Conservation (phyloP, 2,797 vertebrate genomes). For the Neosilurus hyrtlii region DNA sequence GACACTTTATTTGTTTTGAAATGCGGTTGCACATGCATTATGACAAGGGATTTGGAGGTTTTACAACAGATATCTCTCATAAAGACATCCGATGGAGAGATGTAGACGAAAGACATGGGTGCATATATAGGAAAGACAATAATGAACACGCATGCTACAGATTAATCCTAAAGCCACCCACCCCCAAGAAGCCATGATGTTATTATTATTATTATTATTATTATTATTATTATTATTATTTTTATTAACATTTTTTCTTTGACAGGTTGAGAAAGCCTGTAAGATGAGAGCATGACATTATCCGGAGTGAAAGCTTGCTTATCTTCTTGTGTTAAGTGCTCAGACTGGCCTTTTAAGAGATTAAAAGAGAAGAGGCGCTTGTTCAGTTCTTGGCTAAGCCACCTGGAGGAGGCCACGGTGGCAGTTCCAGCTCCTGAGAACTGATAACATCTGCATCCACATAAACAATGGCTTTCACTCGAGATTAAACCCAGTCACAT, state of each 20-base stretch:
- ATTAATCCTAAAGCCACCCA: background rate
- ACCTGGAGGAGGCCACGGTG: conserved; percentile 33
- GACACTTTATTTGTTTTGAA: conserved; percentile 37
- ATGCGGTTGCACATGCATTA: conserved; percentile 30
- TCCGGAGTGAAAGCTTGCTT: conserved; percentile 38
- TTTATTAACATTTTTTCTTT: background rate
- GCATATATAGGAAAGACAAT: background rate
- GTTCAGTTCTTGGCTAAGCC: conserved; percentile 30
- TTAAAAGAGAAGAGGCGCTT: conserved; percentile 29
- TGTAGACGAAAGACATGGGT: background rate
- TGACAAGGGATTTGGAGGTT: conserved; percentile 53
- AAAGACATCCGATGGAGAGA: conserved; percentile 43
- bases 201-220: background rate
- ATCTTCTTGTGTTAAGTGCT: conserved; percentile 44
- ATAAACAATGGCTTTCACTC: conserved; percentile 42
- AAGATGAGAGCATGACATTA: conserved; percentile 27
- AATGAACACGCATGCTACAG: background rate
- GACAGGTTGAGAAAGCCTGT: conserved; percentile 10
- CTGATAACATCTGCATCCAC: conserved; percentile 31
- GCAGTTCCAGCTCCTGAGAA: conserved; percentile 10
- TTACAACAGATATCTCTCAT: conserved; percentile 32
- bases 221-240: too few species aligned
- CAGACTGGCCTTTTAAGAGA: conserved; percentile 38
- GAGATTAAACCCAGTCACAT: conserved; percentile 60
- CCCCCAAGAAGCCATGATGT: too few species aligned